Base-by-base conservation (phyloP, 1,140 invertebrate genomes). In the Leptinotarsa defecta region DNA sequence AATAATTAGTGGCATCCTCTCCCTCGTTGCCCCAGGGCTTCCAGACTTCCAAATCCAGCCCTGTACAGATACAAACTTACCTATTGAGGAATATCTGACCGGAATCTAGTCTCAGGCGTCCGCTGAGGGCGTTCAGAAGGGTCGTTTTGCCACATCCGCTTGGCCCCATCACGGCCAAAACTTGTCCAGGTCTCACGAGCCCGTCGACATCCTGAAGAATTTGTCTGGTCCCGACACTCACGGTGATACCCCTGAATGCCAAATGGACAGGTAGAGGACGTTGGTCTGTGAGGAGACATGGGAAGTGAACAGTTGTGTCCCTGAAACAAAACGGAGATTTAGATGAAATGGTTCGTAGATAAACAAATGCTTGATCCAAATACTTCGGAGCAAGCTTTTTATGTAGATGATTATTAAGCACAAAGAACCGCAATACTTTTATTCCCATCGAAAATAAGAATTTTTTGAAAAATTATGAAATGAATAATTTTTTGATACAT, bases 61-160 rank as follows among this genome's bases (percentile, higher is more conserved):
- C 34, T 34, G 34, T 43, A 11, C 0, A 11, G 34, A 43, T 43
- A 57, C 52, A 19, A 48, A 17, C 68, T 43, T 49, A 70, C 68
- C 68, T 90, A 84, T 94, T 94, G 19, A 95, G 85, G 80, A 90
- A 90, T 78, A 96, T 92, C 77, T 89, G 88, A 61, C 94, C 94
- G 67, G 89, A 88, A 78, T 91, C 89, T 17, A 92, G 82, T 65
- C 90, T 89, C 22, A 92, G 85, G 63, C 93, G 88, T 3, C 92
- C 94, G 73, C 91, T 93, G 74, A 94, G 88, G 79, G 89, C 90
- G 83, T 95, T 94, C 24, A 96, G 84, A 22, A 96, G 86, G 34
- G 94, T 95, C 1, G 94, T 95, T 86, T 96, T 96, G 52, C 94
- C 94, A 74, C 88, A 87, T 49, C 94, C 94, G 81, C 92, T 93